These are phyloP conservation scores for Aphidius colemani DNA, from an alignment of 2,888 invertebrate genomes.

Conservation along the genomic window DNA sequence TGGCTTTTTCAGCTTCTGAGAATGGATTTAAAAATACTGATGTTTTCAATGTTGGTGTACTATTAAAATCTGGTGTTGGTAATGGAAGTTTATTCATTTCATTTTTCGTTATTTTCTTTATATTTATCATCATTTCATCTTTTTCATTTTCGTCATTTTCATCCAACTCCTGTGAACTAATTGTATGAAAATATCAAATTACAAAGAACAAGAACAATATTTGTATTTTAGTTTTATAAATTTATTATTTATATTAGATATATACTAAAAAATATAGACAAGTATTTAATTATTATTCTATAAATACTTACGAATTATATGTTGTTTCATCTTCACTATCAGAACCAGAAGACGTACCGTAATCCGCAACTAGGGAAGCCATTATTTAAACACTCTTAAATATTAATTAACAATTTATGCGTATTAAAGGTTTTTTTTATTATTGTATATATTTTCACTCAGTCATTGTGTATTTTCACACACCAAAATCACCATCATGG, in stretches of 20 bases:
- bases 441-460: too few relatives aligned
- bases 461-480: too few relatives aligned
- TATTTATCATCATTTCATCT: conserved; percentile 18
- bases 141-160: conserved; percentile 39
- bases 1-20: conserved; percentile 82
- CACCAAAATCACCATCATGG: too few relatives aligned
- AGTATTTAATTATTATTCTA: conserved; percentile 26
- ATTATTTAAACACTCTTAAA: conserved; percentile 48
- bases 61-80: conserved; percentile 70
- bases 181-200: conserved; percentile 55
- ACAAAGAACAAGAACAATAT: conserved; percentile 53
- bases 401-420: not conserved
- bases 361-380: conserved; percentile 73
- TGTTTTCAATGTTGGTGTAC: conserved; percentile 63
- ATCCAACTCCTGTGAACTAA: conserved; percentile 33
- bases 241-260: too few relatives aligned
- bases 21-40: conserved; percentile 90
- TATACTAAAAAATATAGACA: too few relatives aligned
- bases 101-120: conserved; percentile 29
- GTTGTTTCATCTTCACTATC: conserved; percentile 60
- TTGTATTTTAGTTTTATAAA: conserved; percentile 10
- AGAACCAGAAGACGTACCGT: conserved; percentile 66
- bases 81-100: conserved; percentile 56
- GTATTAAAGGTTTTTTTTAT: too few relatives aligned
- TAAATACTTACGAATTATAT: conserved; percentile 53